Evolutionary conservation across 1,140 invertebrate genomes (phyloP).

Genomic region (Zeugodacus cucurbitae): DNA sequence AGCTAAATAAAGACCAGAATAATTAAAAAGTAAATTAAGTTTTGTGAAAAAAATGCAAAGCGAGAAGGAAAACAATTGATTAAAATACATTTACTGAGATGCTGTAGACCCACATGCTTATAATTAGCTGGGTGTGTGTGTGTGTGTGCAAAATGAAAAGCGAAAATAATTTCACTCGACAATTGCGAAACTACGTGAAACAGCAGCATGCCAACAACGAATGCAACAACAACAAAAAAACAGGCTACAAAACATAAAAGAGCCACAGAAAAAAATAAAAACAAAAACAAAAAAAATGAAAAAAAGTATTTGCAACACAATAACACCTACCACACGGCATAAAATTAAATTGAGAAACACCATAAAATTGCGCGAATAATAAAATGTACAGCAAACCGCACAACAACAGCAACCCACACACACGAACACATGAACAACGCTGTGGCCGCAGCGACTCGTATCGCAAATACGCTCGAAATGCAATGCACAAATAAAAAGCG

Average conservation of each 20-base stretch:
- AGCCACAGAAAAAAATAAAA: conserved; percentile 42
- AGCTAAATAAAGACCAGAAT: no score
- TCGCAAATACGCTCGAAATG: background rate
- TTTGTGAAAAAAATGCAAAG: no score
- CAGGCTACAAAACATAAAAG: conserved; percentile 31
- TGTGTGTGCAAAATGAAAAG: background rate
- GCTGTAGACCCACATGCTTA: background rate
- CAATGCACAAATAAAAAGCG: conserved; percentile 12
- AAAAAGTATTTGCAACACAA: conserved; percentile 33
- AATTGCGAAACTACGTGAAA: conserved; percentile 57
- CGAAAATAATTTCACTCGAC: conserved; percentile 54
- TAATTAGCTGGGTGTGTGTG: background rate
- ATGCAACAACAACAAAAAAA: conserved; percentile 9
- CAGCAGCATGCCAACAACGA: conserved; percentile 45
- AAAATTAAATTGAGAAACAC: background rate
- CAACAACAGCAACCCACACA: no score
- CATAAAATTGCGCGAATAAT: conserved; percentile 14
- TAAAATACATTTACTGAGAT: background rate
- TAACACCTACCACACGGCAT: background rate
- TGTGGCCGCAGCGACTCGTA: no score
- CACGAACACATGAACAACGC: no score
- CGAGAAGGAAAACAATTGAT: background rate
- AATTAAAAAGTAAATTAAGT: no score
- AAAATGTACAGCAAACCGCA: background rate
- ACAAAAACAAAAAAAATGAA: conserved; percentile 42